Base-by-base conservation (phyloP, 2,797 vertebrate species). In the Chaenodraco wilsoni region DNA sequence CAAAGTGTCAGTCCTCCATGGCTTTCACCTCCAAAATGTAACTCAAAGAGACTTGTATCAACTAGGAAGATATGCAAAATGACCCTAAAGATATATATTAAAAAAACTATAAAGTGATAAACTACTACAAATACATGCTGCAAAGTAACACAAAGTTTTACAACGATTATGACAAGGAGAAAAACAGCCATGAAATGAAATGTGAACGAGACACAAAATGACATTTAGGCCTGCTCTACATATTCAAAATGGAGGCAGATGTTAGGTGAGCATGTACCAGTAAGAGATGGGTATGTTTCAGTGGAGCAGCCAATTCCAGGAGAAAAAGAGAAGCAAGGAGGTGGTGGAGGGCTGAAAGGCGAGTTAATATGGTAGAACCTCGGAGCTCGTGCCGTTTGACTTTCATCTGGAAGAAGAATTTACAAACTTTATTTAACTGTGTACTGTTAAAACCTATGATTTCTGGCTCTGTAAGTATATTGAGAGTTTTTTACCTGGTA, bases 401-500 rank as follows among this genome's bases (percentile, higher is more conserved):
- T 45, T 16, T 77, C 71, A 61, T 70, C 87, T 91, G 40, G 2
- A 77, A 41, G 76, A 74, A 65, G 1, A 48, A 16, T 54, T 4
- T 31, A 10, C 3, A 58, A 1, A 50, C 19, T 33, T 23, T 44
- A 12, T n/a, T 65, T 57, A 33, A 50, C 17, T 4, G 10, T 5
- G 33, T 16, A 7, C 9, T 10, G 3, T n/a, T 27, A 46, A 23
- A 52, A 48, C 3, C 3, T 10, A 58, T 43, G 0, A 60, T 27
- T 41, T 64, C 17, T 40, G 3, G 1, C 11, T 21, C 6, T 27
- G 27, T 40, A 58, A 50, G 2, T 8, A n/a, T n/a, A n/a, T n/a
- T n/a, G 11, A 46, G 17, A 10, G 9, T 21, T 6, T 46, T 55
- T 84, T 88, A 93, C 92, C 91, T 86, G 82, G 71, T 76, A 77